phyloP scores from a whole-genome alignment of 2,113 vertebrate species.

The Motacilla alba region DNA sequence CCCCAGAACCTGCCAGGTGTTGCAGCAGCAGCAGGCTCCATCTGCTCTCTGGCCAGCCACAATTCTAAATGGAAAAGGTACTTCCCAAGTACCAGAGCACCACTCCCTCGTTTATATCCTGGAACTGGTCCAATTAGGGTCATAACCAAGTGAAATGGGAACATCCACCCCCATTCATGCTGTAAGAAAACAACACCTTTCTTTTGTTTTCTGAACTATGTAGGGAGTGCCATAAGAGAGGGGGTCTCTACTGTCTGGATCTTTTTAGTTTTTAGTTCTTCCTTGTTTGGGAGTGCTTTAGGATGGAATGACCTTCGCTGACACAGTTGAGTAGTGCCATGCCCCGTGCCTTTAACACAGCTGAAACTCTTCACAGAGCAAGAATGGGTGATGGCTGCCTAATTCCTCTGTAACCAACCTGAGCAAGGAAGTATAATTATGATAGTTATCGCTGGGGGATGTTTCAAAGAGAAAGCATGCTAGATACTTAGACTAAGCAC shows the following conservation, averaged over 20 bases:
- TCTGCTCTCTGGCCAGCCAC: not conserved
- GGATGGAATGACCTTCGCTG: not conserved
- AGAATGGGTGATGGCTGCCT: not conserved
- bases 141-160: not conserved
- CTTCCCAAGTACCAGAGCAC: not conserved
- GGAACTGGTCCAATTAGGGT: not conserved
- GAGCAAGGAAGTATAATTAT: slow-evolving; percentile 29
- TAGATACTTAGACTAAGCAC: slow-evolving; percentile 11
- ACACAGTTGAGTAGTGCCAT: not conserved
- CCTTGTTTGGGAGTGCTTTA: not conserved
- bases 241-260: not conserved
- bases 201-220: not conserved
- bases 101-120: not conserved
- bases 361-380: not conserved
- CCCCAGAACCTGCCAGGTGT: not conserved
- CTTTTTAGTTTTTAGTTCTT: not conserved
- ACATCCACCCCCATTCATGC: not conserved
- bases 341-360: not conserved
- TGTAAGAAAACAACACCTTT: not conserved
- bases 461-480: slow-evolving; percentile 2
- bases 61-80: not conserved
- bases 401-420: not conserved
- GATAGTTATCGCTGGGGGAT: slow-evolving; percentile 1
- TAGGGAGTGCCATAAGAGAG: not conserved
- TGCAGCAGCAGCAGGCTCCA: not conserved